A percentile compares a stretch with the other conserved stretches of the same genome.
These are phyloP conservation scores for Zaprionus davidi DNA, from an alignment of 1,140 invertebrate genomes.

Conservation along the genomic window DNA sequence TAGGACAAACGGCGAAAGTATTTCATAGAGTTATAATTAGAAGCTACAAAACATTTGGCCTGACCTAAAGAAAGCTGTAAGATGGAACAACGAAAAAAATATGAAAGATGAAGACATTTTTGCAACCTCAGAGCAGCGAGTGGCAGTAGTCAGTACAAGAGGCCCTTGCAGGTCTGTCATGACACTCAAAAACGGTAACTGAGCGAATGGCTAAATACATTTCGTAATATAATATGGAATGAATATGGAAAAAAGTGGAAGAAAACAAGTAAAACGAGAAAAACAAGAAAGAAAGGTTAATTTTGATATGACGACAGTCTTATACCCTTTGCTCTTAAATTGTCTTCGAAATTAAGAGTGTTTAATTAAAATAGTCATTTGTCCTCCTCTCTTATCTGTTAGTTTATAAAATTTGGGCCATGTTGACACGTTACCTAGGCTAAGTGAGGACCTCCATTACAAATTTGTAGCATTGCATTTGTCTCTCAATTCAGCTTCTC, in stretches of 20 bases:
- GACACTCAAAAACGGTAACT: slow-evolving; percentile 23
- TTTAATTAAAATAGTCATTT: no score
- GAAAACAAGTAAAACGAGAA: slow-evolving; percentile 15
- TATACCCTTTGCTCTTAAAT: neutral
- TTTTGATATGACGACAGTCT: neutral
- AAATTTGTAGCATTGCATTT: slow-evolving; percentile 25
- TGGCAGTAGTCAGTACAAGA: neutral
- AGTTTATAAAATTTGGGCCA: slow-evolving; percentile 71
- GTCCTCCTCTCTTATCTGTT: slow-evolving; percentile 30
- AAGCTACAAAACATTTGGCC: slow-evolving; percentile 38
- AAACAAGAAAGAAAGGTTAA: slow-evolving; percentile 27
- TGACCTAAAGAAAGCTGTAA: slow-evolving; percentile 41
- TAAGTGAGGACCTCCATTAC: slow-evolving; percentile 6
- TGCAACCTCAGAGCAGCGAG: slow-evolving; percentile 22
- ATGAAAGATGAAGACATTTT: slow-evolving; percentile 8
- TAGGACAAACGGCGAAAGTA: slow-evolving; percentile 58
- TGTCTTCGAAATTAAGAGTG: no score
- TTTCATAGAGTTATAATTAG: slow-evolving; percentile 53
- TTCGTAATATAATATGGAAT: slow-evolving; percentile 61
- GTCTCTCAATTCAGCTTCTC: neutral
- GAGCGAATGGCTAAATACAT: slow-evolving; percentile 50
- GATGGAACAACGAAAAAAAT: neutral
- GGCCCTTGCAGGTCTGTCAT: slow-evolving; percentile 29
- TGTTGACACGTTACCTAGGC: slow-evolving; percentile 71
- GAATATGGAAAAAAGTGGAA: slow-evolving; percentile 19